These are phyloP conservation scores for Champsocephalus gunnari DNA, from an alignment of 2,797 vertebrate species.

Conservation along the genomic window DNA sequence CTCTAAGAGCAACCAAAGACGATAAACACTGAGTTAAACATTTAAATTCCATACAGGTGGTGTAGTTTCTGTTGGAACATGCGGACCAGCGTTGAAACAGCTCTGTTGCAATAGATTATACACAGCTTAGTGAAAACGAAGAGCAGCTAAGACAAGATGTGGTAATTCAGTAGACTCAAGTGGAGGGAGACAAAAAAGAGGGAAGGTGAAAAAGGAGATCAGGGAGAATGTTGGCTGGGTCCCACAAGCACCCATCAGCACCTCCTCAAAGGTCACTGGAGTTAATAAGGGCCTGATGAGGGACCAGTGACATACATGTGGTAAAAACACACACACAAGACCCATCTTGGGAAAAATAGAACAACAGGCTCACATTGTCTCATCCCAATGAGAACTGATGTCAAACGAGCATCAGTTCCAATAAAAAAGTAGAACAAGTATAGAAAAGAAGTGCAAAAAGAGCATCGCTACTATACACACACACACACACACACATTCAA, in stretches of 20 bases:
- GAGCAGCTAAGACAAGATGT: slow-evolving; percentile 38
- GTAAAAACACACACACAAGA: neutral
- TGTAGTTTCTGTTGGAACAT: slow-evolving; percentile 14
- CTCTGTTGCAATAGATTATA: slow-evolving; percentile 11
- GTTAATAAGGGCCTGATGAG: slow-evolving; percentile 85
- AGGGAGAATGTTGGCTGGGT: slow-evolving; percentile 57
- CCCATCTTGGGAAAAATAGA: slow-evolving; percentile 8
- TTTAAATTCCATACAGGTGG: slow-evolving; percentile 16
- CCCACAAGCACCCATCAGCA: slow-evolving; percentile 76
- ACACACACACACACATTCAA: neutral
- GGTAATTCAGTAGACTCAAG: slow-evolving; percentile 5
- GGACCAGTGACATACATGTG: slow-evolving; percentile 54
- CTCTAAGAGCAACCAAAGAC: slow-evolving; percentile 28
- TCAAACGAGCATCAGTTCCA: slow-evolving; percentile 35
- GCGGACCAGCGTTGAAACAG: slow-evolving; percentile 11
- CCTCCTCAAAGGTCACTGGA: slow-evolving; percentile 83
- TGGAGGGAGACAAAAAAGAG: slow-evolving; percentile 14
- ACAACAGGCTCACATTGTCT: slow-evolving; percentile 33
- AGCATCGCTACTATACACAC: neutral
- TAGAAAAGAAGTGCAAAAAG: slow-evolving; percentile 8
- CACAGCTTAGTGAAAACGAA: slow-evolving; percentile 23
- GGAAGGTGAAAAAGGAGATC: slow-evolving; percentile 43
- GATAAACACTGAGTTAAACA: slow-evolving; percentile 16
- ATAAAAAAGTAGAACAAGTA: slow-evolving; percentile 20
- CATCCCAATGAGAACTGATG: slow-evolving; percentile 1